These are phyloP conservation scores for Carapus acus DNA, from an alignment of 2,797 vertebrate species.

Conservation along the genomic window DNA sequence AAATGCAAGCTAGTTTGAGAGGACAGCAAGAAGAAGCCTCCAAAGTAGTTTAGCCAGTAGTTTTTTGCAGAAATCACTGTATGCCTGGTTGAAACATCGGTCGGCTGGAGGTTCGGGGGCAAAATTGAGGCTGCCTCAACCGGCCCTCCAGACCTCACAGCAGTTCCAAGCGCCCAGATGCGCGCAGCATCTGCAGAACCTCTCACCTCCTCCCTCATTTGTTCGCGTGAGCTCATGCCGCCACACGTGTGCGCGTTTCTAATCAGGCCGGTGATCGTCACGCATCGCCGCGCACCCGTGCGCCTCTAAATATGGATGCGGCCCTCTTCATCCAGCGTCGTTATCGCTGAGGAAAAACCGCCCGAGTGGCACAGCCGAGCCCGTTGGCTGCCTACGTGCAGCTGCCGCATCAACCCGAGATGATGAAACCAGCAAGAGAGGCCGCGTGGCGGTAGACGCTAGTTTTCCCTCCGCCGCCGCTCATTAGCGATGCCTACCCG, in stretches of 20 bases:
- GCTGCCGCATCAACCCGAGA: conserved; percentile 17
- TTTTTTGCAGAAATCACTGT: too few relatives aligned
- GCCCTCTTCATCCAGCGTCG: too few relatives aligned
- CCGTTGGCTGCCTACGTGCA: conserved; percentile 8
- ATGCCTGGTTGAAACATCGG: conserved; percentile 1
- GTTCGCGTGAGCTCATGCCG: too few relatives aligned
- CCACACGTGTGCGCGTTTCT: too few relatives aligned
- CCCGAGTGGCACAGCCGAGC: neutral
- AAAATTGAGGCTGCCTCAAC: conserved; percentile 9
- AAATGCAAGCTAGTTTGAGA: conserved; percentile 27
- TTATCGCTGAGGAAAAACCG: neutral
- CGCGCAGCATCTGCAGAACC: conserved; percentile 37
- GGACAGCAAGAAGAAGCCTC: neutral
- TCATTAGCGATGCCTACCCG: conserved; percentile 41
- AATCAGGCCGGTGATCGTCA: too few relatives aligned
- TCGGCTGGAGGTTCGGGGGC: neutral
- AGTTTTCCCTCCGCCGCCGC: conserved; percentile 40
- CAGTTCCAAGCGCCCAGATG: conserved; percentile 43
- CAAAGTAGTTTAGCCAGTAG: too few relatives aligned
- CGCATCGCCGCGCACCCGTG: too few relatives aligned
- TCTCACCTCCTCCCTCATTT: conserved; percentile 1
- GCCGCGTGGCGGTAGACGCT: conserved; percentile 23
- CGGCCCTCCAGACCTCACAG: neutral
- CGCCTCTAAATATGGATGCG: too few relatives aligned
- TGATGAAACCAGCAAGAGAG: conserved; percentile 27